phyloP scores from a whole-genome alignment of 2,888 invertebrate species.

The Ochlodes sylvanus region DNA sequence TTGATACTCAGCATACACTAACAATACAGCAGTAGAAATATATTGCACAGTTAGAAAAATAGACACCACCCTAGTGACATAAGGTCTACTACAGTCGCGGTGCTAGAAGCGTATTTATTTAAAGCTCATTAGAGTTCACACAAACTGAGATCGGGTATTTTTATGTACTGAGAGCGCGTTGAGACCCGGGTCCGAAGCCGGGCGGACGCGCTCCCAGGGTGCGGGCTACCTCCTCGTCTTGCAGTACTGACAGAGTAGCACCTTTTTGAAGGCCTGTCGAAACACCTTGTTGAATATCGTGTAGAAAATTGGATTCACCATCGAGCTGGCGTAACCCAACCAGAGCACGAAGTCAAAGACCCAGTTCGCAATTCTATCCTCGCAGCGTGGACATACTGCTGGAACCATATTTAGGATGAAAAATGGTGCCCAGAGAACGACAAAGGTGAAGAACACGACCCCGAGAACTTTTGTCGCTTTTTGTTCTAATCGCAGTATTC shows the following conservation, averaged over 20 bases:
- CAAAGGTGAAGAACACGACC: slow-evolving; percentile 97
- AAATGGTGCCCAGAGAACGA: slow-evolving; percentile 98
- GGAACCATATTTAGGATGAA: slow-evolving; percentile 95
- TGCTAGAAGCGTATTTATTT: slow-evolving; percentile 46
- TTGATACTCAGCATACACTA: slow-evolving; percentile 2
- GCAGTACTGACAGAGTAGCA: slow-evolving; percentile 91
- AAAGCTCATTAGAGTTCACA: slow-evolving; percentile 68
- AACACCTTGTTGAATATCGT: slow-evolving; percentile 98
- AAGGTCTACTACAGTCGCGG: slow-evolving; percentile 16
- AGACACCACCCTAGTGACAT: slow-evolving; percentile 26
- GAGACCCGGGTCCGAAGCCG: slow-evolving; percentile 74
- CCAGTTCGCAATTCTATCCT: slow-evolving; percentile 89
- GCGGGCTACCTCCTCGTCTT: slow-evolving; percentile 79
- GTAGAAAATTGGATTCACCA: slow-evolving; percentile 98
- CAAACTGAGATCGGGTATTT: slow-evolving; percentile 75
- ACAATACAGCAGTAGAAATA: slow-evolving; percentile 21
- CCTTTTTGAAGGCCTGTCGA: slow-evolving; percentile 95
- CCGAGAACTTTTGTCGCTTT: slow-evolving; percentile 98
- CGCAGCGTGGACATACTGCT: slow-evolving; percentile 92
- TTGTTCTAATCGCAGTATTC: slow-evolving; percentile 95
- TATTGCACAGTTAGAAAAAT: slow-evolving; percentile 36
- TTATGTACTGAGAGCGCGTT: slow-evolving; percentile 80
- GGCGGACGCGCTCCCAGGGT: slow-evolving; percentile 81
- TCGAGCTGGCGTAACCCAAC: slow-evolving; percentile 97
- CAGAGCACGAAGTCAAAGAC: slow-evolving; percentile 95